Evolutionary conservation across 2,797 vertebrate species (phyloP).

Genomic region (Sebastes trivittatus): DNA sequence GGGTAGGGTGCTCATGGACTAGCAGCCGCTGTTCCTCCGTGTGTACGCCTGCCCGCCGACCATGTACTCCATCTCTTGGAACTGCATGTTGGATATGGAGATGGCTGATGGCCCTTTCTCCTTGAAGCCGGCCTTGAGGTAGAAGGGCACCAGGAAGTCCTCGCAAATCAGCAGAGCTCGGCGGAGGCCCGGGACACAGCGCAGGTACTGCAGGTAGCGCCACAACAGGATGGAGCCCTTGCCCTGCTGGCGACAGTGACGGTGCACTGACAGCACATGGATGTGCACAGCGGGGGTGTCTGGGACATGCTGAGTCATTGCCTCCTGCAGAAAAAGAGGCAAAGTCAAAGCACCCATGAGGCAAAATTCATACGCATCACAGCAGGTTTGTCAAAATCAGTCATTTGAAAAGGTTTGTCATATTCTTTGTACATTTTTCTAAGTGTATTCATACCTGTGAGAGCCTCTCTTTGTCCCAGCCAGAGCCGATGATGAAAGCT

Average conservation of each 20-base stretch:
- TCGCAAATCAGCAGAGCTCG: conserved; percentile 84
- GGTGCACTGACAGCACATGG: conserved; percentile 85
- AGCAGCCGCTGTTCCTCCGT: conserved; percentile 82
- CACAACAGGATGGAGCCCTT: conserved; percentile 86
- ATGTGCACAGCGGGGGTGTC: conserved; percentile 79
- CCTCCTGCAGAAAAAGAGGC: conserved; percentile 66
- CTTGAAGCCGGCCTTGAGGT: conserved; percentile 84
- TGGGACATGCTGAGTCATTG: conserved; percentile 81
- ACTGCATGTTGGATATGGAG: conserved; percentile 75
- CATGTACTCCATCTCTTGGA: conserved; percentile 84
- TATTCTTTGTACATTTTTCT: neutral
- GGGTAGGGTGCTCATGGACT: conserved; percentile 18
- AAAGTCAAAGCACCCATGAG: neutral
- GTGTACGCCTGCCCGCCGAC: conserved; percentile 77
- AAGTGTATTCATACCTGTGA: conserved; percentile 69
- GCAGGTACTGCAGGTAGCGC: conserved; percentile 85
- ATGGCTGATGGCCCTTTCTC: conserved; percentile 79
- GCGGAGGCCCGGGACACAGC: conserved; percentile 75
- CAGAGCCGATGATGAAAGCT: conserved; percentile 85
- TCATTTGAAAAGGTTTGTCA: neutral
- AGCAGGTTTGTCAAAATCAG: neutral
- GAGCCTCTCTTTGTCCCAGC: conserved; percentile 84
- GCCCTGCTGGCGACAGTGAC: conserved; percentile 85
- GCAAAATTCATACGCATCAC: neutral
- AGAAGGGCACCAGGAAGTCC: conserved; percentile 84